These are phyloP conservation scores for Chesias legatella DNA, from an alignment of 2,888 invertebrate genomes.

Conservation along the genomic window DNA sequence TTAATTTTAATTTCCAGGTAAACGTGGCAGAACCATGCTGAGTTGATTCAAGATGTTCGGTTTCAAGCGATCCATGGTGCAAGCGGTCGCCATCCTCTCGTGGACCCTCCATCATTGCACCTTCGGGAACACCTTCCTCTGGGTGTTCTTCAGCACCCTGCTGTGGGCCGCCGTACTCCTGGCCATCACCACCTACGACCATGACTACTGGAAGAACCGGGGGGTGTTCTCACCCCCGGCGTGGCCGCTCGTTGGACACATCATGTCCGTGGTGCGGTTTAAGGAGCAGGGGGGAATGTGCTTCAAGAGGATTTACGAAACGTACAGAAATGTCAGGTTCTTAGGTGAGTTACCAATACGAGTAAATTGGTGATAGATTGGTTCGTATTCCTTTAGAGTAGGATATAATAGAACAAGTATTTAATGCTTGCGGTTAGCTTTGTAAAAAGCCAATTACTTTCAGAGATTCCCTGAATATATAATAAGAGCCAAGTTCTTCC, in stretches of 20 bases:
- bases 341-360: slow-evolving; percentile 53
- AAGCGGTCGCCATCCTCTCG: slow-evolving; percentile 43
- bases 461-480: too few species aligned
- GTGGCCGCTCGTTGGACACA: slow-evolving; percentile 67
- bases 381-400: too few species aligned
- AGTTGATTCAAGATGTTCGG: slow-evolving; percentile 59
- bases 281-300: slow-evolving; percentile 71
- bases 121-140: slow-evolving; percentile 45
- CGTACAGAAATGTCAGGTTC: slow-evolving; percentile 54
- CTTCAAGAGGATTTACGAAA: slow-evolving; percentile 67
- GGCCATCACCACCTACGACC: slow-evolving; percentile 60
- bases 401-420: too few species aligned
- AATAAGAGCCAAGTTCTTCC: too few species aligned
- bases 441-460: too few species aligned
- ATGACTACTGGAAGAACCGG: slow-evolving; percentile 63
- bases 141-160: slow-evolving; percentile 43
- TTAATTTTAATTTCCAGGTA: slow-evolving; percentile 1
- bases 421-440: too few species aligned
- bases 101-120: slow-evolving; percentile 57
- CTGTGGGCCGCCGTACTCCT: slow-evolving; percentile 38
- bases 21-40: slow-evolving; percentile 31
- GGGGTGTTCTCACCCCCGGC: slow-evolving; percentile 67
- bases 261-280: slow-evolving; percentile 58
- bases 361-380: background rate
- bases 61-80: slow-evolving; percentile 54